Base-by-base conservation (phyloP, 2,888 invertebrate genomes). In the Pseudococcus jackbeardsleyi region DNA sequence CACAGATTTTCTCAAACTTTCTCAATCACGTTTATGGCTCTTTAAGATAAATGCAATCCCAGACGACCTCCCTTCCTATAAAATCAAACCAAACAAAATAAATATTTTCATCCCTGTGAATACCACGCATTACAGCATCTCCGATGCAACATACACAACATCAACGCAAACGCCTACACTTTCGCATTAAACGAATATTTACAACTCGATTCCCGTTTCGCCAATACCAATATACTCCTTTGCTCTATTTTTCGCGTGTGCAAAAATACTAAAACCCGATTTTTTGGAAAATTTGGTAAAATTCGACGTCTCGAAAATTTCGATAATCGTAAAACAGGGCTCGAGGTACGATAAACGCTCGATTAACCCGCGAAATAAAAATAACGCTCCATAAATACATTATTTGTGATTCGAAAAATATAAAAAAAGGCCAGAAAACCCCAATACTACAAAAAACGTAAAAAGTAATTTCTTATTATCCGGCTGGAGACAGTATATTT, bases 401-500 rank as follows among this genome's bases (percentile, higher is more conserved):
- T 72, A 72, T 72, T 72, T 33, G 39, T 33, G 72, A 72, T 72
- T 72, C 72, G 5, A 22, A 64, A 64, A 64, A 3, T 22, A 64
- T 22, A 22, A 15, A 33, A 72, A 72, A 72, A 68, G 11, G 68
- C 12, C 64, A 22, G 22, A 22, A 64, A 64, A 64, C n/a, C n/a
- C n/a, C 59, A 59, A 59, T 59, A 8, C 59, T 59, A 72, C 12
- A 33, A 15, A 33, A 72, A 72, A 68, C 68, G 26, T 68, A 68
- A 68, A 33, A 72, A 72, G 72, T 72, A 72, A 72, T 72, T 72
- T 72, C 72, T 72, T 72, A 72, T 72, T 72, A 72, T 12, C 7
- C 22, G 33, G 33, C 72, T 15, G 17, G 72, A 12, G 7, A 33
- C 72, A 33, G 64, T 64, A 64, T 72, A 72, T 72, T 12, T 12